These are phyloP conservation scores for Pristionchus pacificus DNA, from an alignment of 1,140 invertebrate genomes.

Conservation along the genomic window DNA sequence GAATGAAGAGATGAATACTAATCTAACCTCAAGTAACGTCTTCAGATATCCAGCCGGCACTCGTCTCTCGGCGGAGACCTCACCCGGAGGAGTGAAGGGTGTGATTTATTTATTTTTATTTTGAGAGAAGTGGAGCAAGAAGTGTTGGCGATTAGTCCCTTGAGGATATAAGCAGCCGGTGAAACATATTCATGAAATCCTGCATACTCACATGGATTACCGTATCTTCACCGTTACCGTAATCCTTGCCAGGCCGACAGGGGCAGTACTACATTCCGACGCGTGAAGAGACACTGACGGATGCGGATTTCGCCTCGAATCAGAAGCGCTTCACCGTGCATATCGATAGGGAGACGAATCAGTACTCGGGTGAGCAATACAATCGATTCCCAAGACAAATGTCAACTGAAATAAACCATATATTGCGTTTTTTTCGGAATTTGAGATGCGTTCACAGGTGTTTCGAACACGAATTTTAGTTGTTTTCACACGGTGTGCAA, in stretches of 20 bases:
- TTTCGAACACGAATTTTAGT: neutral
- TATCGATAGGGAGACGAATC: conserved; percentile 39
- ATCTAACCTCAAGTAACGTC: neutral
- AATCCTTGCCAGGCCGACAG: too few species aligned
- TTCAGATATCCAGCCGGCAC: conserved; percentile 45
- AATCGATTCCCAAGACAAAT: conserved; percentile 21
- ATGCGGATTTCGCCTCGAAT: conserved; percentile 40
- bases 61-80: conserved; percentile 36
- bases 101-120: too few species aligned
- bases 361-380: conserved; percentile 48
- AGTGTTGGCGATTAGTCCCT: too few species aligned
- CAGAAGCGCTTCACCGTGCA: conserved; percentile 38
- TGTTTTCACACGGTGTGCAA: conserved; percentile 7
- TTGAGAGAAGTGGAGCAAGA: too few species aligned
- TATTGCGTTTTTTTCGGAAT: conserved; percentile 1
- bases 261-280: conserved; percentile 48
- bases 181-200: too few species aligned
- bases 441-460: neutral
- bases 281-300: conserved; percentile 39
- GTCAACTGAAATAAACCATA: neutral
- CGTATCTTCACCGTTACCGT: too few species aligned
- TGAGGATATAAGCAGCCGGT: too few species aligned
- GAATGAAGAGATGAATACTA: neutral
- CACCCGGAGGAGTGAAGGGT: conserved; percentile 10
- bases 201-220: too few species aligned